Evolutionary conservation across 1,140 invertebrate species (phyloP).

Genomic region (Neodiprion fabricii): DNA sequence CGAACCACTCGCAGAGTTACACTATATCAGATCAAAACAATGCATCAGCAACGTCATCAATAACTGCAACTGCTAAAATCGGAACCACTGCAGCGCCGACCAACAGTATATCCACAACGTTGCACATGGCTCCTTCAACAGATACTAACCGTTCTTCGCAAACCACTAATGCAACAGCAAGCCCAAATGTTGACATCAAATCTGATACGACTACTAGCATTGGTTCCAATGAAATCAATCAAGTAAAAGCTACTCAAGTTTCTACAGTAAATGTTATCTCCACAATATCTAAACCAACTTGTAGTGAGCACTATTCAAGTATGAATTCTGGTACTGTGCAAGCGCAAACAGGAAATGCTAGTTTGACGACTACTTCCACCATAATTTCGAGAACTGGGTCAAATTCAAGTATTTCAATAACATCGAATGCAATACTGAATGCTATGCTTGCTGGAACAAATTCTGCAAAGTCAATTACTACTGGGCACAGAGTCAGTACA

Average conservation of each 20-base stretch:
- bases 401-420: constrained; percentile 50
- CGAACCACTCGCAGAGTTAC: constrained; percentile 50
- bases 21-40: constrained; percentile 40
- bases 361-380: constrained; percentile 30
- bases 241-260: constrained; percentile 50
- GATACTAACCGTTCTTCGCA: neutral
- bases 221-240: constrained; percentile 39
- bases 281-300: constrained; percentile 35
- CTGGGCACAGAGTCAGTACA: constrained; percentile 45
- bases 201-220: constrained; percentile 55
- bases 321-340: constrained; percentile 42
- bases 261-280: constrained; percentile 42
- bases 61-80: constrained; percentile 53
- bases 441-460: constrained; percentile 55
- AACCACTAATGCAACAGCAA: constrained; percentile 15
- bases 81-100: constrained; percentile 36
- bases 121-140: neutral
- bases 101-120: constrained; percentile 31
- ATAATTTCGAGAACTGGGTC: constrained; percentile 27
- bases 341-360: constrained; percentile 32
- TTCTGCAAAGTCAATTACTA: constrained; percentile 50
- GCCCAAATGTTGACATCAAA: constrained; percentile 30
- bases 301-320: constrained; percentile 41
- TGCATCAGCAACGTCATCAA: constrained; percentile 65
- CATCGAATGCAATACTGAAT: constrained; percentile 58